A percentile compares a stretch with the other conserved stretches of the same genome.
phyloP scores from a whole-genome alignment of 2,797 vertebrate genomes.

The Thalassophryne amazonica region DNA sequence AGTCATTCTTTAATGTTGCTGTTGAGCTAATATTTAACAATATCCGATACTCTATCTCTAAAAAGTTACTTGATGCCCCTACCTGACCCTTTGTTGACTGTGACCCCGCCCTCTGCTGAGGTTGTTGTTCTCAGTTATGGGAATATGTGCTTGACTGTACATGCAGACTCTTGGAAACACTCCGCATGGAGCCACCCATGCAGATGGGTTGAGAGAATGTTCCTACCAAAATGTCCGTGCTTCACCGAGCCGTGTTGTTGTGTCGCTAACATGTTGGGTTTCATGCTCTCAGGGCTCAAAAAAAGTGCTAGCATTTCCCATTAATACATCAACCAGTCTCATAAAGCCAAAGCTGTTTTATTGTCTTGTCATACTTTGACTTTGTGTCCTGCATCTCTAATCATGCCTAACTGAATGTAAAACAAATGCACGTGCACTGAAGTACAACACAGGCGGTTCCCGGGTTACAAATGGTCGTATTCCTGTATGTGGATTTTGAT shows the following conservation, averaged over 20 bases:
- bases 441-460: too few relatives aligned
- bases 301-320: constrained; percentile 28
- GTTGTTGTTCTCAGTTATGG: constrained; percentile 5
- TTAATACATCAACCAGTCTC: constrained; percentile 12
- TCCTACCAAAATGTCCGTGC: constrained; percentile 19
- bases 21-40: constrained; percentile 37
- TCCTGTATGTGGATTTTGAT: too few relatives aligned
- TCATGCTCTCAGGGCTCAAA: constrained; percentile 61
- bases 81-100: neutral
- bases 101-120: neutral
- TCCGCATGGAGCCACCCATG: neutral
- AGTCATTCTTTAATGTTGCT: constrained; percentile 8
- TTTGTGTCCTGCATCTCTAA: constrained; percentile 53
- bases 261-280: constrained; percentile 24
- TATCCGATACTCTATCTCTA: constrained; percentile 56
- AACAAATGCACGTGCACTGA: too few relatives aligned
- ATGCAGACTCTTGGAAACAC: neutral
- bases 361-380: neutral
- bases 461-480: too few relatives aligned
- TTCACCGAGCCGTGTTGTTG: neutral
- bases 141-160: neutral
- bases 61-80: constrained; percentile 37
- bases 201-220: constrained; percentile 6
- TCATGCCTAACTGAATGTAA: too few relatives aligned
- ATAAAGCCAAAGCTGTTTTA: constrained; percentile 60